Evolutionary conservation across 2,888 invertebrate genomes (phyloP).

Genomic region (Hypsopygia costalis): DNA sequence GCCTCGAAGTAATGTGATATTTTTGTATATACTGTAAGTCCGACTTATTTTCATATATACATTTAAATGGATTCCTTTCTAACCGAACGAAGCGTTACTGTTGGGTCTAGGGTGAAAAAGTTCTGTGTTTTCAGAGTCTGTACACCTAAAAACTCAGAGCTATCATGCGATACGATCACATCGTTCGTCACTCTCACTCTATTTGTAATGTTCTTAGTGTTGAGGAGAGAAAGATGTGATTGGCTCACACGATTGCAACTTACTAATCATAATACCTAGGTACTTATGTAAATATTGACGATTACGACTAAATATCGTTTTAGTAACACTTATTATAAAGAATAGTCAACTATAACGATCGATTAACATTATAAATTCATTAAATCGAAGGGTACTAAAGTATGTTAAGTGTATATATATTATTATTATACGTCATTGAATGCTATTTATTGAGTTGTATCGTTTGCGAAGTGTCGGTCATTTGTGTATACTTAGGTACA

Average conservation of each 20-base stretch:
- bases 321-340: constrained; percentile 50
- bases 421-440: constrained; percentile 62
- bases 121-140: constrained; percentile 43
- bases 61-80: constrained; percentile 77
- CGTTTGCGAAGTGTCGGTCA: constrained; percentile 66
- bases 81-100: constrained; percentile 65
- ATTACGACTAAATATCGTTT: constrained; percentile 56
- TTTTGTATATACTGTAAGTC: constrained; percentile 81
- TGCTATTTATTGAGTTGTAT: constrained; percentile 75
- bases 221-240: constrained; percentile 14
- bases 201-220: constrained; percentile 8
- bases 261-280: constrained; percentile 45
- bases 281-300: constrained; percentile 73
- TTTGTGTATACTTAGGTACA: constrained; percentile 78
- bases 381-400: constrained; percentile 77
- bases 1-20: constrained; percentile 81
- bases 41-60: constrained; percentile 79
- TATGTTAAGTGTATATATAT: constrained; percentile 72
- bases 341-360: constrained; percentile 67
- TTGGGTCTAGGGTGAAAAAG: constrained; percentile 46
- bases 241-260: constrained; percentile 24
- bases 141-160: constrained; percentile 29
- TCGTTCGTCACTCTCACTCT: constrained; percentile 21
- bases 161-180: constrained; percentile 27
- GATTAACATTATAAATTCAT: constrained; percentile 69